Evolutionary conservation across 2,113 vertebrate species (phyloP), one percentile per base, ranked within the genome.

Genomic region (Hemicordylus capensis): DNA sequence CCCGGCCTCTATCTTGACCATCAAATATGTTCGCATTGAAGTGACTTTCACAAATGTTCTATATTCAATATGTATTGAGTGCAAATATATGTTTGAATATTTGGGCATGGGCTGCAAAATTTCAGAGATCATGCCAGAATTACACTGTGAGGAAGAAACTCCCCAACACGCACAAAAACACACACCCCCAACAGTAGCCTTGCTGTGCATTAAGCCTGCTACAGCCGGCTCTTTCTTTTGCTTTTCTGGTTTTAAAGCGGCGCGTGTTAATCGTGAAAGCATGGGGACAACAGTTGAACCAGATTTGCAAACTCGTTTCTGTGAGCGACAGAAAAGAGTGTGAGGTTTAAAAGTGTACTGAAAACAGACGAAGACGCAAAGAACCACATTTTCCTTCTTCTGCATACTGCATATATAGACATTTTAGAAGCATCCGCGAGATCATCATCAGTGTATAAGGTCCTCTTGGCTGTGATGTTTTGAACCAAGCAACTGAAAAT

Each of bases 401-500:
- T 67, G 75, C 89, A 34, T 79, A 85, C 75, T 77, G 56, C 88
- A 1, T 88, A 81, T 59, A 89, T 70, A 83, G 91, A 86, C 80
- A 89, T 88, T 88, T 88, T 82, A 54, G n/a, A 90, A 37, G 22
- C 76, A 74, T 86, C 88, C 86, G 89, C 80, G 86, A 88, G 87
- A 89, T 85, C 84, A 83, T 66, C 88, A 75, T 83, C 86, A 70
- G 24, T 9, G 12, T 87, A 84, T 73, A 88, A 85, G 42, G 5
- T 37, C 81, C 0, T 31, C 64, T 85, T 3, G 17, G 69, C 82
- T 31, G 54, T 80, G 79, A 34, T 76, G 83, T 90, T 67, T 90
- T 84, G 84, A 86, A 48, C 56, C 76, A 85, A 79, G 6, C 15
- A 76, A 15, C 26, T 90, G 85, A 75, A 85, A 87, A 83, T 44